Conservation (phyloP, 1,140 invertebrate genomes). For the Calliphora vicina region DNA sequence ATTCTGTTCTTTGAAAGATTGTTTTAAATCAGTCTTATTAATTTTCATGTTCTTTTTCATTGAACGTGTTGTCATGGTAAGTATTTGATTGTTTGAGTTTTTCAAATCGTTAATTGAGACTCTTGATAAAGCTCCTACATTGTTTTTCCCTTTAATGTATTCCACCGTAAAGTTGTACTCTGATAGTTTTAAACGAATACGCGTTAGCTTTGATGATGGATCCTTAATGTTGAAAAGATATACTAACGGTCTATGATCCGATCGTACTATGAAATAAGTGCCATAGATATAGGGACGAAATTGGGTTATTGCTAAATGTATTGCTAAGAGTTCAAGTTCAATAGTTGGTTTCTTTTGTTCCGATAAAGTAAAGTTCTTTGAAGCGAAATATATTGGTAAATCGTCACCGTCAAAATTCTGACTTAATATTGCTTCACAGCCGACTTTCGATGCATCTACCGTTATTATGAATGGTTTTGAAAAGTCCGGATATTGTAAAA, state of each 20-base stretch:
- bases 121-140: too few species aligned
- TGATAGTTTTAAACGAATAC: not conserved
- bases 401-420: not conserved
- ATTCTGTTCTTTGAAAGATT: too few species aligned
- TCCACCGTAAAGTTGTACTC: not conserved
- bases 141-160: not conserved
- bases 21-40: too few species aligned
- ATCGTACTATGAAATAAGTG: not conserved
- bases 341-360: not conserved
- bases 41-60: too few species aligned
- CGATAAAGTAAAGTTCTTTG: not conserved
- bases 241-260: not conserved
- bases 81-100: too few species aligned
- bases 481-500: not conserved
- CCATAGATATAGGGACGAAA: conserved; percentile 9
- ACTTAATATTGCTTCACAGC: not conserved
- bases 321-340: not conserved
- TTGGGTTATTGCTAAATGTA: not conserved
- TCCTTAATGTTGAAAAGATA: not conserved
- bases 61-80: too few species aligned
- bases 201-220: not conserved
- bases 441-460: not conserved
- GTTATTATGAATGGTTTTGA: not conserved
- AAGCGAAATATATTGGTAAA: not conserved
- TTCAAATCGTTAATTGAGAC: too few species aligned